Evolutionary conservation across 64 coral and sea anemone species (phyloP), one percentile per base, ranked within the genome.

Genomic region (Montipora foliosa): DNA sequence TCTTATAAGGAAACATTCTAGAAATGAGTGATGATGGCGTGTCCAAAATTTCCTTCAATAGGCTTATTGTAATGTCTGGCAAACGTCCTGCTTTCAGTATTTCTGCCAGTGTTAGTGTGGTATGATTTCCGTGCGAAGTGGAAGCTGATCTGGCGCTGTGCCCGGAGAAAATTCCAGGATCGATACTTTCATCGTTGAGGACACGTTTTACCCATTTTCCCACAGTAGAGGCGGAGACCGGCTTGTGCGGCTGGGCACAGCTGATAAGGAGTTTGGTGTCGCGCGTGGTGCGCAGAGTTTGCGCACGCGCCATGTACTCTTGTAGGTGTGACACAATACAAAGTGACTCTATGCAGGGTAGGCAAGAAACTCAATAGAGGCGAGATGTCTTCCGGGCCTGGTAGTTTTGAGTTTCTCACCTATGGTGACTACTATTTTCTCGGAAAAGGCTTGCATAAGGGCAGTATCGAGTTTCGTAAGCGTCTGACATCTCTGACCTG

Each of bases 11-110:
- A 49, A 78, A 50, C 17, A 47, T 78, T 78, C 76, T 78, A 1
- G 21, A 71, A 84, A 64, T 92, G 90, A 24, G 44, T 72, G 84
- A 86, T 1, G 77, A 86, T 75, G 49, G 53, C 58, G 21, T 61
- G 12, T 37, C 76, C 84, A 94, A 94, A 94, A 53, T 89, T 94
- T 49, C 22, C 79, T 62, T n/a, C 24, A 19, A 94, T 88, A 2
- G 92, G 92, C 48, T 89, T 94, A 9, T 94, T 25, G 37, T 94
- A 94, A 58, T 94, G 49, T 49, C 75, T 94, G 16, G 84, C 85
- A 70, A 93, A 93, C 0, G 82, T 87, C 72, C 91, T 48, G 91
- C 74, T 87, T 93, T 87, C 22, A 93, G 82, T 12, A 87, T 93
- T 25, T 87, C 72, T 52, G 37, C 21, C 0, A 93, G 17, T 0